These are phyloP conservation scores for Kryptolebias ocellatus DNA, from an alignment of 2,797 vertebrate species.

Conservation along the genomic window DNA sequence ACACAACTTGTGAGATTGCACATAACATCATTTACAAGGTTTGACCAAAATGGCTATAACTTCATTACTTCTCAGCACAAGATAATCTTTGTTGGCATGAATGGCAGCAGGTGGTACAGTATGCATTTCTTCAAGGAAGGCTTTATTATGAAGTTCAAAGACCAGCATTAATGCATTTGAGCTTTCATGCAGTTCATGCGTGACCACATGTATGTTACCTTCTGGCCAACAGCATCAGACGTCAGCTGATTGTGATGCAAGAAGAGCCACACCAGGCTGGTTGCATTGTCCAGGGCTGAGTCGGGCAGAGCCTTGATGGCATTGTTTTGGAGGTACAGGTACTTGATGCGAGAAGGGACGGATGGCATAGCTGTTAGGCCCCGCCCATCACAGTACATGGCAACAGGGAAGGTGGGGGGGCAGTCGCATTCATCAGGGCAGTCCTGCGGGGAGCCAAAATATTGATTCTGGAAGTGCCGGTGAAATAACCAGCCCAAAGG, in stretches of 20 bases:
- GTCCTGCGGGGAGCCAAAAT: conserved; percentile 70
- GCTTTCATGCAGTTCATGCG: too few relatives aligned
- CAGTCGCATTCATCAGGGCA: conserved; percentile 95
- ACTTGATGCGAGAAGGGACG: conserved; percentile 91
- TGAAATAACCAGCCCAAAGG: conserved; percentile 86
- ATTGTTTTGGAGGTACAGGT: conserved; percentile 95
- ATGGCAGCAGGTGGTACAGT: too few relatives aligned
- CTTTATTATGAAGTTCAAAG: too few relatives aligned
- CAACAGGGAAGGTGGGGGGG: conserved; percentile 89
- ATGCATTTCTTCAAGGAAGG: too few relatives aligned
- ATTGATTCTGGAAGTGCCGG: conserved; percentile 74
- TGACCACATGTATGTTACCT: conserved; percentile 59
- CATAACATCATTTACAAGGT: too few relatives aligned
- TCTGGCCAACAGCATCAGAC: conserved; percentile 84
- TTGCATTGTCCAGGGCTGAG: conserved; percentile 89
- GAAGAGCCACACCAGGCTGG: conserved; percentile 91
- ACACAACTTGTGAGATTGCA: too few relatives aligned
- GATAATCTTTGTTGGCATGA: too few relatives aligned
- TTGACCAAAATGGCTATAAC: too few relatives aligned
- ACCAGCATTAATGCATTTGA: too few relatives aligned
- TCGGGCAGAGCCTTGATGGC: conserved; percentile 88
- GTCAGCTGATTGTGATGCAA: conserved; percentile 91
- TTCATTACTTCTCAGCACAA: too few relatives aligned
- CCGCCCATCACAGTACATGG: conserved; percentile 95
- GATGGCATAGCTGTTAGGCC: conserved; percentile 88